phyloP scores from a whole-genome alignment of 1,140 invertebrate genomes.

The Sitodiplosis mosellana region DNA sequence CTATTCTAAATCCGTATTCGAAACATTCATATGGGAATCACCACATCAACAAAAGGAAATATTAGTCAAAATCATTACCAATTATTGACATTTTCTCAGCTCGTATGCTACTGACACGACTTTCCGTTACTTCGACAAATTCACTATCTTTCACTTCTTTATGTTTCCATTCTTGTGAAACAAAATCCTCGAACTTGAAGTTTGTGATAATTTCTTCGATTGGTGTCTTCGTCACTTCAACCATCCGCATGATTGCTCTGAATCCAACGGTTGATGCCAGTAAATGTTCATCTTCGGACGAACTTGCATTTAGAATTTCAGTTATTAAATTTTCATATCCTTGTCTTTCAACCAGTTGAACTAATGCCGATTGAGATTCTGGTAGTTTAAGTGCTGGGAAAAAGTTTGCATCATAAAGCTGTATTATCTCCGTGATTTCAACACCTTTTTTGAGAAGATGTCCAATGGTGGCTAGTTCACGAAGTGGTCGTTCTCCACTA shows the following conservation, averaged over 20 bases:
- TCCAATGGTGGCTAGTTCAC: constrained; percentile 64
- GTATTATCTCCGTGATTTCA: constrained; percentile 54
- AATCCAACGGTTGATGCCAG: constrained; percentile 61
- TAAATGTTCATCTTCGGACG: constrained; percentile 48
- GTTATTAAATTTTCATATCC: constrained; percentile 60
- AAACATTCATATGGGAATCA: no score
- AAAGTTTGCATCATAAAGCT: constrained; percentile 53
- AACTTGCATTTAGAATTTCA: constrained; percentile 58
- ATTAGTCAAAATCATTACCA: no score
- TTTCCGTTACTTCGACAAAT: background rate
- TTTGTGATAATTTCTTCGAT: constrained; percentile 68
- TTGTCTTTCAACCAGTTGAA: constrained; percentile 61
- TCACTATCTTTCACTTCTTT: constrained; percentile 28
- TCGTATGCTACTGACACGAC: no score
- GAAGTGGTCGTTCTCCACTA: constrained; percentile 50
- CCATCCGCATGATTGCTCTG: constrained; percentile 65
- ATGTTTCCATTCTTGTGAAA: constrained; percentile 54
- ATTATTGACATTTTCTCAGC: no score
- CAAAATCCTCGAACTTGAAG: constrained; percentile 64
- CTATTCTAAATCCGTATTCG: no score
- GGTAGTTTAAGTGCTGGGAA: constrained; percentile 58
- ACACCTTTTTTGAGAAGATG: constrained; percentile 54
- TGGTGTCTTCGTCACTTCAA: constrained; percentile 54
- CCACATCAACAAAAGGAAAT: no score
- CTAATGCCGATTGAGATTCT: constrained; percentile 59